A percentile compares a stretch with the other conserved stretches of the same genome.
These are phyloP conservation scores for Glyphotaelius pellucidus DNA, from an alignment of 2,888 invertebrate species.

Conservation along the genomic window DNA sequence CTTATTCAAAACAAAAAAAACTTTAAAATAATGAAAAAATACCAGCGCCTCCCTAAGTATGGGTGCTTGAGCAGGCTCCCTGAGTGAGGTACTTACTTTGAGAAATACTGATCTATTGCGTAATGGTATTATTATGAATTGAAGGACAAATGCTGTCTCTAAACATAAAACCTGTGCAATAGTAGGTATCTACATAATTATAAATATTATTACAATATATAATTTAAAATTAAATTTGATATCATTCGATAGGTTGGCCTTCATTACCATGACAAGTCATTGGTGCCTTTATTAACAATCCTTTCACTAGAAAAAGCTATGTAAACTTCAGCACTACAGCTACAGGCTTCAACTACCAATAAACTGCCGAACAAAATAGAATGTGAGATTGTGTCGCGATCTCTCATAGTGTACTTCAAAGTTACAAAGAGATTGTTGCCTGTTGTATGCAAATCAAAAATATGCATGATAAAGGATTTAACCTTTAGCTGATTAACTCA, in stretches of 20 bases:
- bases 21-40: not conserved
- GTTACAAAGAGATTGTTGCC: conserved; percentile 14
- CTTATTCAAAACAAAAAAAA: not conserved
- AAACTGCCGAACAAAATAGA: conserved; percentile 38
- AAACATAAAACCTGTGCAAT: not conserved
- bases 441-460: conserved; percentile 44
- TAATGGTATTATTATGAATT: not conserved
- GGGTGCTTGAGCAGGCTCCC: not conserved
- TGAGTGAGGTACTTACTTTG: not conserved
- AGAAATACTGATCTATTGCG: not conserved
- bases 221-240: not conserved
- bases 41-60: not conserved
- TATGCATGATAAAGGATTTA: conserved; percentile 50
- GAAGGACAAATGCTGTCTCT: not conserved
- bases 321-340: not conserved
- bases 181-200: conserved; percentile 32
- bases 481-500: conserved; percentile 50
- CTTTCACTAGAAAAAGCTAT: not conserved
- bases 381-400: conserved; percentile 20
- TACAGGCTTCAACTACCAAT: not conserved
- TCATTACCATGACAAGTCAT: conserved; percentile 5
- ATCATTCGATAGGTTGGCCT: conserved; percentile 28
- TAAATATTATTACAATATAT: not conserved
- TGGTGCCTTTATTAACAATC: conserved; percentile 1
- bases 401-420: not conserved